Conservation (phyloP, 2,797 vertebrate genomes). For the Rhabdophis nuchalis region DNA sequence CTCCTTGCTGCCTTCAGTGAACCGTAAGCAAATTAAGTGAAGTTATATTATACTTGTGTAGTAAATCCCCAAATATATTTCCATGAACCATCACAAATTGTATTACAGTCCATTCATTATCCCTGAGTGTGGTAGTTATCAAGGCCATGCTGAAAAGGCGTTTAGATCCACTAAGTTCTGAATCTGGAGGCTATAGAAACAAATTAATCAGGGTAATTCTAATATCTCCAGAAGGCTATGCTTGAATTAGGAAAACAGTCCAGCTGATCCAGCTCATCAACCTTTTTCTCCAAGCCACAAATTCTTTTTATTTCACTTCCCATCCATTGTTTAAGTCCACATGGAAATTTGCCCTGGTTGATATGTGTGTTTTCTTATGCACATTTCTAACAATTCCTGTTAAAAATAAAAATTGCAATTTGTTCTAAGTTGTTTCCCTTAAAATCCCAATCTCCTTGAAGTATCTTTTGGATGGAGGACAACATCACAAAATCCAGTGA, state of each 20-base stretch:
- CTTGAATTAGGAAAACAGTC: background rate
- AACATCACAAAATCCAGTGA: background rate
- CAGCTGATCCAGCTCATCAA: background rate
- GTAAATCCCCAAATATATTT: background rate
- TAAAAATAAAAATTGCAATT: background rate
- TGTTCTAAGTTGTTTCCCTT: background rate
- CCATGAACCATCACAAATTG: background rate
- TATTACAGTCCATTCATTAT: background rate
- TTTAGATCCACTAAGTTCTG: background rate
- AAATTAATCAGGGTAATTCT: background rate
- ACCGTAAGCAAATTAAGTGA: background rate
- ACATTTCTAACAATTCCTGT: background rate
- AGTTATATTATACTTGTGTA: background rate
- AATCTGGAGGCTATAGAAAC: background rate
- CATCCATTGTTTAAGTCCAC: background rate
- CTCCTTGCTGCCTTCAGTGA: background rate
- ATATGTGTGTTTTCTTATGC: background rate
- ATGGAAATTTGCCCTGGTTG: background rate
- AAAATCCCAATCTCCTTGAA: background rate
- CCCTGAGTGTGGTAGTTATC: background rate
- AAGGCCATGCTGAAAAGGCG: background rate
- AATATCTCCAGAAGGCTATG: background rate
- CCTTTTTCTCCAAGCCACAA: background rate
- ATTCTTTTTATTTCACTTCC: background rate
- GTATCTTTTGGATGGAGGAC: background rate